Evolutionary conservation across 2,797 vertebrate genomes (phyloP).

Genomic region (Liparis tanakae): DNA sequence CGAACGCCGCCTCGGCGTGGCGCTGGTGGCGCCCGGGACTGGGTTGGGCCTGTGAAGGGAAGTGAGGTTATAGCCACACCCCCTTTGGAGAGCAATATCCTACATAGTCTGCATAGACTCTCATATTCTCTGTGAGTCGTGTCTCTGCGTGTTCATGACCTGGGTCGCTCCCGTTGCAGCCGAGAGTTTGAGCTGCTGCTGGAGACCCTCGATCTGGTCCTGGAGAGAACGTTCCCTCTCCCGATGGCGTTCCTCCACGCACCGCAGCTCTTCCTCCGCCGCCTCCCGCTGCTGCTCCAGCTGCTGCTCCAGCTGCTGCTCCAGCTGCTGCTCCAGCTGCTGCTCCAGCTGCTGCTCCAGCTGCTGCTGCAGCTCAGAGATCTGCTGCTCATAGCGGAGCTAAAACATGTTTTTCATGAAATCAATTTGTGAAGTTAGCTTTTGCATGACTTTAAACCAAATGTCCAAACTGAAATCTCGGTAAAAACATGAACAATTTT

Average conservation of each 20-base stretch:
- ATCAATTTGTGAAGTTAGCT: background rate
- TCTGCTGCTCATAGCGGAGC: conserved; percentile 91
- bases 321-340: conserved; percentile 91
- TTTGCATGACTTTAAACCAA: too few species aligned
- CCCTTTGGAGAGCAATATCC: background rate
- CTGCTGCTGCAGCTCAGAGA: conserved; percentile 87
- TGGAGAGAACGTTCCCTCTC: conserved; percentile 79
- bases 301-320: conserved; percentile 70
- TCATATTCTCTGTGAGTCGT: background rate
- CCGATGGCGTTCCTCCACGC: conserved; percentile 75
- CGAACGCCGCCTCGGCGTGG: conserved; percentile 81
- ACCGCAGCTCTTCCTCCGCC: conserved; percentile 82
- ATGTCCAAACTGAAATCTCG: too few species aligned
- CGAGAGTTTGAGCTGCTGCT: conserved; percentile 80
- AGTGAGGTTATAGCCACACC: background rate
- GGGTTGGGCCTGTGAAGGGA: conserved; percentile 26
- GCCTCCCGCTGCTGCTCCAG: too few species aligned
- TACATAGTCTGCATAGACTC: background rate
- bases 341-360: background rate
- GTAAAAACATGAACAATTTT: too few species aligned
- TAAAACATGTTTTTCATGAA: conserved; percentile 52
- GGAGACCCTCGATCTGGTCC: conserved; percentile 83
- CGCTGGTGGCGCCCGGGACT: conserved; percentile 74
- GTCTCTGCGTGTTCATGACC: background rate
- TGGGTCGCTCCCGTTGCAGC: background rate